A percentile compares a stretch with the other conserved stretches of the same genome.
Evolutionary conservation across 2,113 vertebrate species (phyloP).

Genomic region (Poeciliopsis retropinna): DNA sequence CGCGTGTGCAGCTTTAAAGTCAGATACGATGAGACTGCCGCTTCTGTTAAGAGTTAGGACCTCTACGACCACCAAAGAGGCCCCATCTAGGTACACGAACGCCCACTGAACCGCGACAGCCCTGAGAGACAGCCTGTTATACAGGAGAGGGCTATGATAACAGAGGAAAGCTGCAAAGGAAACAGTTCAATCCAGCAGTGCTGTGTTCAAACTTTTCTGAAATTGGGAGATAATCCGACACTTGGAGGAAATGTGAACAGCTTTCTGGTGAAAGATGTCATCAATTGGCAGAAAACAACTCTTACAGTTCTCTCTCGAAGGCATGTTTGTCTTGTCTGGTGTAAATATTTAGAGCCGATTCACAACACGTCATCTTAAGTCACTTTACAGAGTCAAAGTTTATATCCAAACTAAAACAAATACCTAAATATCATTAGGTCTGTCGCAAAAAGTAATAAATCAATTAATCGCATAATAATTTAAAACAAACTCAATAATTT

Average conservation of each 20-base stretch:
- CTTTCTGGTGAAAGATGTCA: not conserved
- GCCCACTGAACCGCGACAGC: conserved; percentile 45
- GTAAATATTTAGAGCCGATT: not conserved
- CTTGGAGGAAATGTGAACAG: not conserved
- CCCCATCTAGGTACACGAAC: conserved; percentile 40
- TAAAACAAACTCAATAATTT: too few relatives aligned
- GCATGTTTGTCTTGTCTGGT: conserved; percentile 2
- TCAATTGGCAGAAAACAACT: not conserved
- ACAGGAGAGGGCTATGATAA: conserved; percentile 18
- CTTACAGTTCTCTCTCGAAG: not conserved
- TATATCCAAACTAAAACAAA: not conserved
- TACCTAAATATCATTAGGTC: too few relatives aligned
- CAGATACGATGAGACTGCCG: conserved; percentile 15
- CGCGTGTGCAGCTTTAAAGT: conserved; percentile 7
- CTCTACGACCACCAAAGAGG: conserved; percentile 39
- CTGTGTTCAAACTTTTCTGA: not conserved
- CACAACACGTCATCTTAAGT: too few relatives aligned
- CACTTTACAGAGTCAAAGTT: not conserved
- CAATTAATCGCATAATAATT: too few relatives aligned
- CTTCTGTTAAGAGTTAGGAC: conserved; percentile 41
- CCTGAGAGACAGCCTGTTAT: conserved; percentile 28
- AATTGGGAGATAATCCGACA: conserved; percentile 8
- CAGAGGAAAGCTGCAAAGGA: conserved; percentile 9
- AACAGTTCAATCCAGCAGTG: conserved; percentile 10
- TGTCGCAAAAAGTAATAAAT: too few relatives aligned